Percentiles rank a stretch among this genome's conserved stretches.
These are phyloP conservation scores for Ephestia elutella DNA, from an alignment of 1,140 invertebrate species.

Conservation along the genomic window DNA sequence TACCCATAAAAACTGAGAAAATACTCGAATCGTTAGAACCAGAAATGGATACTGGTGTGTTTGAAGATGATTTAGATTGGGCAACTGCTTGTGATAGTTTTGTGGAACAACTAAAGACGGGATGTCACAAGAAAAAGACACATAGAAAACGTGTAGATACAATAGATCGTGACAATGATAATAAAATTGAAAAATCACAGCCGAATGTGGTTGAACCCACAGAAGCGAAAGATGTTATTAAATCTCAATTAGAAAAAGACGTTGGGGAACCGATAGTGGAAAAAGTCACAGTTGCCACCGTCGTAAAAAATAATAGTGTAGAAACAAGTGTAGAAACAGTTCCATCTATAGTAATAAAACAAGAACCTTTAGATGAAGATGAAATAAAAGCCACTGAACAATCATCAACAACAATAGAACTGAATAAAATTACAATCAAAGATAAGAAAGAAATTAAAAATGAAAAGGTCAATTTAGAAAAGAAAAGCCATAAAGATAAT, in stretches of 20 bases:
- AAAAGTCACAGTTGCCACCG: not conserved
- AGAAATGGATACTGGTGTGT: conserved; percentile 15
- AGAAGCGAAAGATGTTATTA: not conserved
- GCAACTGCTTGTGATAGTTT: conserved; percentile 81
- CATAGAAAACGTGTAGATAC: conserved; percentile 69
- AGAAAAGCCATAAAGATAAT: conserved; percentile 37
- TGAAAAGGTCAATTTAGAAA: conserved; percentile 33
- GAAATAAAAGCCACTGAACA: conserved; percentile 23
- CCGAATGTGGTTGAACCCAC: not conserved
- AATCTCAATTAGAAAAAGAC: not conserved
- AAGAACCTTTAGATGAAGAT: conserved; percentile 57
- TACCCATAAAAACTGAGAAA: conserved; percentile 60
- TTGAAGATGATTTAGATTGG: conserved; percentile 75
- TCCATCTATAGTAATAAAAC: conserved; percentile 46
- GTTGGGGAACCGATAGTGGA: not conserved
- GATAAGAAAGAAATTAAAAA: conserved; percentile 28
- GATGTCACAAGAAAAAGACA: conserved; percentile 75
- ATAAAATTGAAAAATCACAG: conserved; percentile 28
- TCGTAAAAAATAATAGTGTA: not conserved
- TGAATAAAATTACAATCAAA: conserved; percentile 7
- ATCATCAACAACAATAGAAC: not conserved
- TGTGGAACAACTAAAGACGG: conserved; percentile 79
- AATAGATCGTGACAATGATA: conserved; percentile 35
- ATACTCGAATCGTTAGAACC: conserved; percentile 36
- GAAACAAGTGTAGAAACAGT: not conserved